Base-by-base conservation (phyloP, 2,888 invertebrate genomes). In the Drosophila niveifrons region DNA sequence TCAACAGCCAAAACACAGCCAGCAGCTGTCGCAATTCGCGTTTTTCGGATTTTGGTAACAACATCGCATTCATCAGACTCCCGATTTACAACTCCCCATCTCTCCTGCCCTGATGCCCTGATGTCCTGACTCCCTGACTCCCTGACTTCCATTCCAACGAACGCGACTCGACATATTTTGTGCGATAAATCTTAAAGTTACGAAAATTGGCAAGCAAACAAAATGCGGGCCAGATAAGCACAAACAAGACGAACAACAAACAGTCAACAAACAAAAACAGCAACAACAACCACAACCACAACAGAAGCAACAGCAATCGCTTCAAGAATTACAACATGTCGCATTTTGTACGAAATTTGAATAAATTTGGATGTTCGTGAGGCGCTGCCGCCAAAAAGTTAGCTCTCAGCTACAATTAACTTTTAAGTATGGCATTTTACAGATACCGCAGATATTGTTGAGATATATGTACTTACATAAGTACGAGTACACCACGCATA, bases 361-460 rank as follows among this genome's bases (percentile, higher is more conserved):
- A 85, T 85, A 85, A 90, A 90, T 85, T 85, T 88, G 56, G 53
- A 66, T 68, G 85, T 88, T 78, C 90, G 76, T 73, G 59, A 31
- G 50, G 61, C 58, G 63, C 58, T 52, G 29, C 47, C 46, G 65
- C 52, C 50, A 72, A 69, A 78, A 82, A 75, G 75, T 87, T 79
- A 50, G 52, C 70, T 71, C 78, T 62, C 69, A 75, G 80, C 77
- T 80, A 87, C 89, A 90, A 90, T 90, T 90, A 84, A 90, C 79
- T 90, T 90, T 90, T 80, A 88, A 91, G 89, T 90, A 78, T 68
- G 75, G 76, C 79, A 77, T 73, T 82, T 80, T 79, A 75, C 78
- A 80, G 79, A 82, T 82, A 90, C 75, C 87, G 72, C 90, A 76
- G 89, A 89, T 89, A 84, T 76, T 41, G 71, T 29, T 39, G 67